Base-by-base conservation (phyloP, 2,113 vertebrate species). In the Ariopsis seemanni region DNA sequence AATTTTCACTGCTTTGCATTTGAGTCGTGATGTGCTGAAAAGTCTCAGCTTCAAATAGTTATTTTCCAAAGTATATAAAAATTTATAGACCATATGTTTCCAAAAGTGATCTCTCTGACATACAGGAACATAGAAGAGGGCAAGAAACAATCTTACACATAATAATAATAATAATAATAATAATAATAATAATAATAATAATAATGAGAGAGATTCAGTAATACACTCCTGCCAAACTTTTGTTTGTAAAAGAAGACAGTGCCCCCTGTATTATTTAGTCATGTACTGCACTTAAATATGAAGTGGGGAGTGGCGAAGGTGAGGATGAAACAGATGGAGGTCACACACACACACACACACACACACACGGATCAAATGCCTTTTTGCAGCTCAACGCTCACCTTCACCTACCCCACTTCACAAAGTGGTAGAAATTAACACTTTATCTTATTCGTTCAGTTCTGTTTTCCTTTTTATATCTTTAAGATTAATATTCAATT, bases 221-320 rank as follows among this genome's bases (percentile, higher is more conserved):
- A 1, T 2, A 60, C 27, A 48, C 25, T 27, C 8, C 25, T 17
- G 25, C 52, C 52, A 55, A 52, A 6, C 11, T 78, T 14, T 55
- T 30, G 15, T 79, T 53, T 79, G n/a, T 18, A 79, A 55, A 55
- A 79, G 75, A 55, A 50, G 7, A 83, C 60, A 83, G 82, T 18
- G 62, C 62, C 82, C 81, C 62, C 82, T 83, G 82, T 83, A n/a
- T 48, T 5, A 83, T 17, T 17, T 65, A 67, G 53, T 20, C 17
- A 58, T 58, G 78, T 34, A 80, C 17, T 80, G 78, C 78, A 80
- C 27, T 80, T 80, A 34, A 58, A 34, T 80, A 0, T 80, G 7
- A 34, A 80, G 52, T 30, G 53, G 1, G 53, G 53, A 0, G 53
- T 30, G 15, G 17, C 4, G 5, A 78, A 18, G 77, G 12, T 57